These are phyloP conservation scores for Drosophila lini DNA, from an alignment of 1,140 invertebrate genomes.

Conservation along the genomic window DNA sequence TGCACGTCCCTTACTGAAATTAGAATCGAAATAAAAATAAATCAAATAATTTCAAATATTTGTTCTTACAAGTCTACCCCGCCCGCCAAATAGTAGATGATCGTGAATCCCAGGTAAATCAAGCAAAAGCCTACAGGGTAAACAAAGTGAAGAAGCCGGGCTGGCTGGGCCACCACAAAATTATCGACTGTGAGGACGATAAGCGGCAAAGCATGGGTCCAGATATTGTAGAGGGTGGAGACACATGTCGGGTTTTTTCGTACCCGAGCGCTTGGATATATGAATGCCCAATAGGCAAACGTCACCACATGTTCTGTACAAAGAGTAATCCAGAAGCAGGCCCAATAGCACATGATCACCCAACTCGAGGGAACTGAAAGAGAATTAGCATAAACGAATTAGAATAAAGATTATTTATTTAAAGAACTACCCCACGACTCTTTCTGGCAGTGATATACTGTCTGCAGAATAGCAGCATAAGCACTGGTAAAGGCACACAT, in stretches of 20 bases:
- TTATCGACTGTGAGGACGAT: slow-evolving; percentile 89
- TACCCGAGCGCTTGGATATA: slow-evolving; percentile 16
- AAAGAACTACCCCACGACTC: slow-evolving; percentile 25
- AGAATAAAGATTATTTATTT: background rate
- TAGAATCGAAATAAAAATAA: no score
- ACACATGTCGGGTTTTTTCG: background rate
- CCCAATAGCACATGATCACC: slow-evolving; percentile 50
- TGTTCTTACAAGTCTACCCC: slow-evolving; percentile 86
- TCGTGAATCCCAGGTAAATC: slow-evolving; percentile 88
- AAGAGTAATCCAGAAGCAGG: slow-evolving; percentile 45
- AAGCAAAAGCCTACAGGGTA: slow-evolving; percentile 87
- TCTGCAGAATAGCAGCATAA: slow-evolving; percentile 33
- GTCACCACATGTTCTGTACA: background rate
- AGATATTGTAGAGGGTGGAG: slow-evolving; percentile 85
- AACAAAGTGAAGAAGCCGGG: slow-evolving; percentile 88
- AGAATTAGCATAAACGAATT: no score
- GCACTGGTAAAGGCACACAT: slow-evolving; percentile 38
- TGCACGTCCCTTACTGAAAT: slow-evolving; percentile 14
- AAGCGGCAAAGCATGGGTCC: slow-evolving; percentile 89
- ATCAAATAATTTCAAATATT: background rate
- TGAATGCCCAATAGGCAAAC: slow-evolving; percentile 26
- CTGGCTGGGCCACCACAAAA: slow-evolving; percentile 88
- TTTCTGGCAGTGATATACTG: slow-evolving; percentile 19
- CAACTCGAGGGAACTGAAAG: background rate
- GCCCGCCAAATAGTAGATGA: slow-evolving; percentile 89